Conservation (phyloP, 2,797 vertebrate species). For the Cynopterus sphinx region DNA sequence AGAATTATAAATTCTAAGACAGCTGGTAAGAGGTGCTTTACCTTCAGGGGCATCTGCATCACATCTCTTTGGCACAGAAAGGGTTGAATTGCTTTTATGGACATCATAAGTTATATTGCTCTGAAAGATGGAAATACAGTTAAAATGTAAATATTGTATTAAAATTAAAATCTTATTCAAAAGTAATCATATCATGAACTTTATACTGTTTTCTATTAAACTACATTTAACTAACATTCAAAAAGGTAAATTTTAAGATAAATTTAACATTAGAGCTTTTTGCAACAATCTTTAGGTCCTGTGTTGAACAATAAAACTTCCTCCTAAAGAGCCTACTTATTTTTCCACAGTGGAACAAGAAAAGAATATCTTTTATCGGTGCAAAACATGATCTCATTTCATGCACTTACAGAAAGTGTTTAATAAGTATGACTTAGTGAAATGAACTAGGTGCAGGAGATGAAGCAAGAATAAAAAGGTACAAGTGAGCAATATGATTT, state of each 20-base stretch:
- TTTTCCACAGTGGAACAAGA: not conserved
- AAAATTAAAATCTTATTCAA: not conserved
- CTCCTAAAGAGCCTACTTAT: not conserved
- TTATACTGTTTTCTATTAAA: constrained; percentile 40
- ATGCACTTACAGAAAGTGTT: not conserved
- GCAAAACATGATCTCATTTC: not conserved
- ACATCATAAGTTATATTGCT: constrained; percentile 85
- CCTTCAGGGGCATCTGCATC: constrained; percentile 96
- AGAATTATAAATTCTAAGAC: not conserved
- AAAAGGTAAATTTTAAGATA: constrained; percentile 24
- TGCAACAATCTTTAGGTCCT: constrained; percentile 8
- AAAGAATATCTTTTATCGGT: not conserved
- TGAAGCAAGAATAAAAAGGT: not conserved
- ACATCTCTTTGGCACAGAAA: constrained; percentile 89
- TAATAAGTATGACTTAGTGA: not conserved
- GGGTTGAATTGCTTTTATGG: constrained; percentile 86
- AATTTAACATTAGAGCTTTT: not conserved
- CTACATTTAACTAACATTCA: constrained; percentile 6
- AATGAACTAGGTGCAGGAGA: not conserved
- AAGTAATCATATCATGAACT: not conserved
- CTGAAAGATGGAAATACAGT: constrained; percentile 77
- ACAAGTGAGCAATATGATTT: not conserved
- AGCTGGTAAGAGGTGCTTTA: constrained; percentile 80
- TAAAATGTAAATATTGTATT: constrained; percentile 17
- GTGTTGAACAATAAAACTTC: not conserved